Base-by-base conservation (phyloP, 1,140 invertebrate genomes). In the Drosophila novamexicana region DNA sequence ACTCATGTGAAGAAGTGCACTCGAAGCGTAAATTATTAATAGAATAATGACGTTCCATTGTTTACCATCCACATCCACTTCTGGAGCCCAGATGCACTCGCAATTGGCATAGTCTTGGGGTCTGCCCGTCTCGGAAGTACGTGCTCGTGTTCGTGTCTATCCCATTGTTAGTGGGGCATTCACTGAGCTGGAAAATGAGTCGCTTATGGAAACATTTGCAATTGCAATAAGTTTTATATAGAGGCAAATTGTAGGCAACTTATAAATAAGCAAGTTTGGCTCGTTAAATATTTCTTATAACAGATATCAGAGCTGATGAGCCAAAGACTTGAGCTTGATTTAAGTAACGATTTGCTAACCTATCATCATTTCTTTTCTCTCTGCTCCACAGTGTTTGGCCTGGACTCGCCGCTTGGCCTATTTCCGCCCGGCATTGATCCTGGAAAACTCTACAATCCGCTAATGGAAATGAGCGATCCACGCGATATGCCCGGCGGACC, bases 391-490 rank as follows among this genome's bases (percentile, higher is more conserved):
- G 95, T 96, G 95, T 96, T 96, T 91, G 95, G 95, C 10, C 92
- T 96, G 81, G 95, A 96, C 80, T 95, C 95, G 7, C 94, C 95
- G 6, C 92, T 96, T 72, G 95, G 95, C 37, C 92, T 96, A 42
- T 96, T 96, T 91, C 95, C 95, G 7, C 94, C 95, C 12, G 95
- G 95, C 58, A 94, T 96, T 92, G 95, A 96, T 75, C 94, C 95
- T 81, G 94, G 94, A 75, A 95, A 96, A 88, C 93, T 95, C 75
- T 95, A 95, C 89, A 95, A 94, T 91, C 95, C 95, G 5, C 92
- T 96, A 22, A 94, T 96, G 93, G 95, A 96, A 86, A 94, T 96
- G 83, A 92, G 94, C 12, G 95, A 96, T 77, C 92, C 92, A 6
- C 75, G 92, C 49, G 90, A 85, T 39, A 94, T 94, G 69, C 93